A percentile compares a stretch with the other conserved stretches of the same genome.
These are phyloP conservation scores for Gymnocephalus cernua DNA, from an alignment of 2,113 vertebrate genomes.

Conservation along the genomic window DNA sequence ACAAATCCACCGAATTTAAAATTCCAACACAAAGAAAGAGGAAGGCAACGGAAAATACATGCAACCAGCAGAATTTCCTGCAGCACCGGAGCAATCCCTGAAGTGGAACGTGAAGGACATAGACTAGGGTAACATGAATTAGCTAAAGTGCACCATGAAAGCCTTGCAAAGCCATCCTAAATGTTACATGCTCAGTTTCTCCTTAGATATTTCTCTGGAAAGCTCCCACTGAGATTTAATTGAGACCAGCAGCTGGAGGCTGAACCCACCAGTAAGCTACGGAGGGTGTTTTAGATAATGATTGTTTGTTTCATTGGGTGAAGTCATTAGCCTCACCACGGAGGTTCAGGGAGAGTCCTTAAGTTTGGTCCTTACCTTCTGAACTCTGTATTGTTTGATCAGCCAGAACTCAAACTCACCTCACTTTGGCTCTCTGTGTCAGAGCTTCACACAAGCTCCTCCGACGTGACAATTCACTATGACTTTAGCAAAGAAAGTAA, in stretches of 20 bases:
- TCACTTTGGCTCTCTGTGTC: no score
- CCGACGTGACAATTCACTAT: not conserved
- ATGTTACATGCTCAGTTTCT: constrained; percentile 1
- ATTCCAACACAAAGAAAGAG: no score
- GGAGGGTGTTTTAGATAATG: not conserved
- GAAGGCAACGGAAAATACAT: no score
- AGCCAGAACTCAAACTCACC: not conserved
- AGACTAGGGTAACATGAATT: not conserved
- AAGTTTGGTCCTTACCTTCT: not conserved
- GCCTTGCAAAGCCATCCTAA: not conserved
- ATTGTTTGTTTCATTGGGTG: not conserved
- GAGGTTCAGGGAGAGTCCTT: not conserved
- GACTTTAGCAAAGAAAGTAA: not conserved
- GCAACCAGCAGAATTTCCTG: no score
- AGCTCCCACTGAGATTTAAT: not conserved
- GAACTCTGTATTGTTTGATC: not conserved
- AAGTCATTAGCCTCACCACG: not conserved
- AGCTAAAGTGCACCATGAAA: not conserved
- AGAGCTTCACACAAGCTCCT: not conserved
- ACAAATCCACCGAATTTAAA: no score
- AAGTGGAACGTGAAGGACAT: no score
- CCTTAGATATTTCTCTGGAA: constrained; percentile 3
- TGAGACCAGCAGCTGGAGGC: not conserved
- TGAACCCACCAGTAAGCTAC: not conserved
- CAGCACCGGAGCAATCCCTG: no score